Percentiles rank a stretch among this genome's conserved stretches.
These are phyloP conservation scores for Drosophila parabipectinata DNA, from an alignment of 1,140 invertebrate genomes.

Conservation along the genomic window DNA sequence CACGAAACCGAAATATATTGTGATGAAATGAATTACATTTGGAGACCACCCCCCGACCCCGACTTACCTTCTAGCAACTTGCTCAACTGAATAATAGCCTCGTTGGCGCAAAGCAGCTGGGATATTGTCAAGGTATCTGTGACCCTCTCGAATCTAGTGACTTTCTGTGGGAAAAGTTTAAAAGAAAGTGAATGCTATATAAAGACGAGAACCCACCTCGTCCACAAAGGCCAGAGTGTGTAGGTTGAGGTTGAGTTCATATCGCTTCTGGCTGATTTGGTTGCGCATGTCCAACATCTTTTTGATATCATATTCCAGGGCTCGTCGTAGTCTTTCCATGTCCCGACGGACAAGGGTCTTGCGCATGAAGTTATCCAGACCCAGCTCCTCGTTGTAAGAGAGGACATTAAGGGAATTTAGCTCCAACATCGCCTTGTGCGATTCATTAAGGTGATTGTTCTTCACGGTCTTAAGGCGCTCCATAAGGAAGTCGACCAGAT, in stretches of 20 bases:
- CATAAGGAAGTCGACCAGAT: conserved; percentile 16
- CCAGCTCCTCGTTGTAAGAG: conserved; percentile 23
- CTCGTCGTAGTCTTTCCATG: conserved; percentile 27
- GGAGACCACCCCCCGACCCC: neutral
- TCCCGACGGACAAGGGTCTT: conserved; percentile 19
- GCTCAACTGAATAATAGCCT: conserved; percentile 22
- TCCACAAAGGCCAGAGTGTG: conserved; percentile 36
- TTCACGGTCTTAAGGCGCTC: conserved; percentile 21
- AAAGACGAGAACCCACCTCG: neutral
- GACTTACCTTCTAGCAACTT: conserved; percentile 28
- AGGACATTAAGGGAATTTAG: conserved; percentile 5
- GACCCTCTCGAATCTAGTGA: conserved; percentile 18
- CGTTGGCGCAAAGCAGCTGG: conserved; percentile 26
- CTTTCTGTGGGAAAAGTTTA: conserved; percentile 13
- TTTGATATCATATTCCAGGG: conserved; percentile 22
- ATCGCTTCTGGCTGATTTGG: conserved; percentile 36
- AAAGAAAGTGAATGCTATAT: neutral
- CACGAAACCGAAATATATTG: too few species aligned
- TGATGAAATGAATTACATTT: too few species aligned
- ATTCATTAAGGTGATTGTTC: conserved; percentile 6
- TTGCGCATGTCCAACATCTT: conserved; percentile 35
- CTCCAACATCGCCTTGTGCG: conserved; percentile 14
- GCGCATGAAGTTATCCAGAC: conserved; percentile 24
- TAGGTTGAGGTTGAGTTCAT: conserved; percentile 35
- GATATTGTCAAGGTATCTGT: conserved; percentile 34